Base-by-base conservation (phyloP, 2,888 invertebrate species). In the Apamea crenata region DNA sequence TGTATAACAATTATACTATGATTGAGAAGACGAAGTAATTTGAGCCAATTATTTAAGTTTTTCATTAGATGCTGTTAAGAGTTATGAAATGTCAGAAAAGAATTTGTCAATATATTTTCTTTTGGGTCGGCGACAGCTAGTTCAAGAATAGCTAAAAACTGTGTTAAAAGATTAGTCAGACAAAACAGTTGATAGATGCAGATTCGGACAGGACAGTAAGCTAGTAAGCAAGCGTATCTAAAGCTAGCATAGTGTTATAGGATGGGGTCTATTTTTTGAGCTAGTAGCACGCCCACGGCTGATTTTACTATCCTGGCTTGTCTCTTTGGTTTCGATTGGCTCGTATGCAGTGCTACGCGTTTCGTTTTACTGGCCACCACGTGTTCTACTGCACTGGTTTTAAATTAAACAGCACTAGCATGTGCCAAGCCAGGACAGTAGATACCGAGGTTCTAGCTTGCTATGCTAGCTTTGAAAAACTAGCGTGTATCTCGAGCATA, bases 11-110 rank as follows among this genome's bases (percentile, higher is more conserved):
- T 81, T 77, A 80, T 72, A 56, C 36, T 68, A 61, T 32, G 53
- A 76, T 75, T 59, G 29, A 36, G 61, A 80, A 59, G 76, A 74
- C 40, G 53, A 66, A 16, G 86, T 72, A 63, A 81, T 77, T 85
- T 80, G 12, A n/a, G 25, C 10, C 40, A 80, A 84, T 85, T 80
- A 74, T 63, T 47, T 25, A 70, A 63, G 29, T 77, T 77, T 84
- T 69, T 72, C 53, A 32, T 50, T 50, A 14, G 14, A 50, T 63
- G 56, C 61, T 56, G 10, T 10, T 56, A 47, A 59, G 18, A 50
- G 1, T 50, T 61, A 56, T 5, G 29, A 72, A 78, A 77, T 71
- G 5, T 63, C 36, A 32, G n/a, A n/a, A 66, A 61, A 67, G 10
- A 67, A 44, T 59, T 67, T 59, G 47, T 36, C 53, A 73, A 61